Conservation (phyloP, 2,797 vertebrate genomes). For the Acrossocheilus fasciatus region DNA sequence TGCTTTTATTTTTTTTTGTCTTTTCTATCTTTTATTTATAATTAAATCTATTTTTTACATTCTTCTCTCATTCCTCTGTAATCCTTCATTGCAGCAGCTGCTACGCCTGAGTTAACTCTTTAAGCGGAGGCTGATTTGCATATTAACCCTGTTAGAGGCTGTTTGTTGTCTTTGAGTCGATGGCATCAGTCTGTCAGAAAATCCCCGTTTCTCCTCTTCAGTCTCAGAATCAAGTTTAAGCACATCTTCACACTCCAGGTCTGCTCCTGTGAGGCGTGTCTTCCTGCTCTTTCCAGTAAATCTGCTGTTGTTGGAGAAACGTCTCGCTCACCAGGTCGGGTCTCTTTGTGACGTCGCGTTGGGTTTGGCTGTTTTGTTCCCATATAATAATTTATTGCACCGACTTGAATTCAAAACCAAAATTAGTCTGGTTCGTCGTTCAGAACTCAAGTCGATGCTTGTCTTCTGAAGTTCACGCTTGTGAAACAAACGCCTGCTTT, state of each 20-base stretch:
- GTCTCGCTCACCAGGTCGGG: not conserved
- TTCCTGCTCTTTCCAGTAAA: slow-evolving; percentile 30
- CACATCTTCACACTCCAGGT: slow-evolving; percentile 8
- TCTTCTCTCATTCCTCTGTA: not conserved
- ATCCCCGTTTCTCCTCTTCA: not conserved
- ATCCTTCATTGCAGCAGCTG: not conserved
- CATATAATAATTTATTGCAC: slow-evolving; percentile 39
- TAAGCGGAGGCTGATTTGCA: not conserved
- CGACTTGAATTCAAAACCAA: not conserved
- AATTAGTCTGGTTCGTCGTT: not conserved
- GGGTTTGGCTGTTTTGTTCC: slow-evolving; percentile 19
- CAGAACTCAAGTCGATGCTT: slow-evolving; percentile 26
- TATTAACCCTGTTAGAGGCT: not conserved
- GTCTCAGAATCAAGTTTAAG: slow-evolving; percentile 14
- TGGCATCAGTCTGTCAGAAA: not conserved
- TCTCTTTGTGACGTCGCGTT: not conserved
- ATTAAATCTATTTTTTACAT: not conserved
- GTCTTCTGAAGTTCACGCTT: not conserved
- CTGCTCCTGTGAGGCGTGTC: slow-evolving; percentile 16
- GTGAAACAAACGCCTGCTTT: not conserved
- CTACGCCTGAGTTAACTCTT: not conserved
- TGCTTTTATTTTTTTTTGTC: not conserved
- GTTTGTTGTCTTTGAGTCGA: not conserved
- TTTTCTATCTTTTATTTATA: not conserved
- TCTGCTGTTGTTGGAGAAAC: slow-evolving; percentile 18